Conservation (phyloP, 2,797 vertebrate genomes). For the Halcyon chelicuti region DNA sequence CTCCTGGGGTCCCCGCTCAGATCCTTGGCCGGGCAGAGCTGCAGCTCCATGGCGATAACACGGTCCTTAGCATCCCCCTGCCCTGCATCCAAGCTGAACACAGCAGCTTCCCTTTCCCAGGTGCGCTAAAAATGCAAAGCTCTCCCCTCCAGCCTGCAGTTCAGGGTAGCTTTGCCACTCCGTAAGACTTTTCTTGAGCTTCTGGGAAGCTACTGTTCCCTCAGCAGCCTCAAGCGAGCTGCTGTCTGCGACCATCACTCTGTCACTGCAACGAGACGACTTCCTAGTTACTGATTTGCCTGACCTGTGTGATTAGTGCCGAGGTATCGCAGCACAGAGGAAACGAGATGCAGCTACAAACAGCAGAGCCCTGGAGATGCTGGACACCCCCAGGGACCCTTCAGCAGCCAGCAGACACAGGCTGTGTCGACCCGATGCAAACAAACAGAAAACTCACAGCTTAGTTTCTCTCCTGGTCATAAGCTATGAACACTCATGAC, state of each 20-base stretch:
- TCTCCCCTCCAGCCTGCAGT: neutral
- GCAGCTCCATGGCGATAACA: neutral
- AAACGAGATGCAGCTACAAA: neutral
- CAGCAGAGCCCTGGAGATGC: neutral
- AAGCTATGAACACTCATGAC: neutral
- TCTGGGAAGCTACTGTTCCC: slow-evolving; percentile 5
- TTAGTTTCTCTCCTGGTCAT: neutral
- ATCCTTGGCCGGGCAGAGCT: neutral
- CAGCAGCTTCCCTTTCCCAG: neutral
- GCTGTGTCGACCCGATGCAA: neutral
- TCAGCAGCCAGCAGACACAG: neutral
- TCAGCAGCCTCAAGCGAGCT: neutral
- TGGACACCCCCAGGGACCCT: neutral
- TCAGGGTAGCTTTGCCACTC: neutral
- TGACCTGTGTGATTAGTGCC: neutral
- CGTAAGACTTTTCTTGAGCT: neutral
- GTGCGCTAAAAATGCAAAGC: neutral
- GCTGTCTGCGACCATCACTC: neutral
- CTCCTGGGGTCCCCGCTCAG: neutral
- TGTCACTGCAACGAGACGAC: neutral
- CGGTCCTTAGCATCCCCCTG: neutral
- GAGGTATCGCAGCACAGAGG: neutral
- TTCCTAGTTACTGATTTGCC: neutral
- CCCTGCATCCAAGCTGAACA: neutral
- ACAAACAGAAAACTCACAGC: neutral